Percentiles rank a stretch among this genome's conserved stretches.
Evolutionary conservation across 2,888 invertebrate genomes (phyloP).

Genomic region (Odontomyia ornata): DNA sequence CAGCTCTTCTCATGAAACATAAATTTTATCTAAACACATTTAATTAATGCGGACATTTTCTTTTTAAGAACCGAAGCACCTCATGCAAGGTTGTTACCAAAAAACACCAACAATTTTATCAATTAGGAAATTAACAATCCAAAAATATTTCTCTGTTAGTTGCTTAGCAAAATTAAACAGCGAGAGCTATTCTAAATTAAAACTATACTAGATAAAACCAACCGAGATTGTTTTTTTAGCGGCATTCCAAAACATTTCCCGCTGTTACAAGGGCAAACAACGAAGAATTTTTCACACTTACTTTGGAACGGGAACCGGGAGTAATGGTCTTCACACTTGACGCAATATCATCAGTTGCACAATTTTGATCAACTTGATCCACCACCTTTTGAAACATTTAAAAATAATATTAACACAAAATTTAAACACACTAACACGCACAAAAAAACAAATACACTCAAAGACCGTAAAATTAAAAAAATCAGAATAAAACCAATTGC

Average conservation of each 20-base stretch:
- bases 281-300: slow-evolving; percentile 9
- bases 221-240: too few species aligned
- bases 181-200: too few species aligned
- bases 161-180: too few species aligned
- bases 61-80: too few species aligned
- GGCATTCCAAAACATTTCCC: not conserved
- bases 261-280: not conserved
- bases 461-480: not conserved
- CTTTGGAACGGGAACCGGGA: not conserved
- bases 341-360: slow-evolving; percentile 21
- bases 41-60: too few species aligned
- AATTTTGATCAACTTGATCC: slow-evolving; percentile 34
- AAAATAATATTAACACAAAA: not conserved
- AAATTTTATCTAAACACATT: too few species aligned
- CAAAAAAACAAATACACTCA: not conserved
- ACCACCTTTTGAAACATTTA: slow-evolving; percentile 26
- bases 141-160: too few species aligned
- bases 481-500: not conserved
- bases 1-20: too few species aligned
- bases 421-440: not conserved
- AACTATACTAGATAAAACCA: too few species aligned
- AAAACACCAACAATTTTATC: too few species aligned
- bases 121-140: too few species aligned
- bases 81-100: too few species aligned
- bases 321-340: slow-evolving; percentile 34